These are phyloP conservation scores for Xiphydria camelus DNA, from an alignment of 2,888 invertebrate genomes.

Conservation along the genomic window DNA sequence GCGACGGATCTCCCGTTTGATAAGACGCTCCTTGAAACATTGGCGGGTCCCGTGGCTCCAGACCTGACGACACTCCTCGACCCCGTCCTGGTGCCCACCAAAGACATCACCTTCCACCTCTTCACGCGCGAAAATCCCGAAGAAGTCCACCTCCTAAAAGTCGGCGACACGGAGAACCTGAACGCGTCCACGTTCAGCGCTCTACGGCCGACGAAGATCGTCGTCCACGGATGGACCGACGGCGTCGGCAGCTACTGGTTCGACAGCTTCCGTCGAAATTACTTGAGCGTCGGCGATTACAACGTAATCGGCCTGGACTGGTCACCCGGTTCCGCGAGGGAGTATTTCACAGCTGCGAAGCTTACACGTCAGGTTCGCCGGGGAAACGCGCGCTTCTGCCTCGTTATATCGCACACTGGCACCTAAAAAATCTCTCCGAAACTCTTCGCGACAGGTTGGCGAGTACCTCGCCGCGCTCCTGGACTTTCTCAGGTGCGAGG, in stretches of 20 bases:
- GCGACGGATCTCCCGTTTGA: no score
- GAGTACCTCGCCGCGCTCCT: conserved; percentile 42
- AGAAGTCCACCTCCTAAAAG: conserved; percentile 23
- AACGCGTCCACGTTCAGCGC: conserved; percentile 50
- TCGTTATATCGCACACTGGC: background rate
- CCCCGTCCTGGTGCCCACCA: conserved; percentile 23
- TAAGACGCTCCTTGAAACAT: no score
- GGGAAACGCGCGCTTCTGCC: background rate
- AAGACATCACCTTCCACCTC: conserved; percentile 36
- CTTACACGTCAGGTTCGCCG: conserved; percentile 32
- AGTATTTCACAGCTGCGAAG: conserved; percentile 37
- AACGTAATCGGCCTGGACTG: conserved; percentile 62
- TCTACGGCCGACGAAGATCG: conserved; percentile 45
- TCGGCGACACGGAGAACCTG: conserved; percentile 42
- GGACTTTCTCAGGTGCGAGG: conserved; percentile 42
- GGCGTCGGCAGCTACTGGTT: conserved; percentile 45
- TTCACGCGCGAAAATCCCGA: conserved; percentile 37
- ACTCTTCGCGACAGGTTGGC: conserved; percentile 44
- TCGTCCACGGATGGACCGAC: conserved; percentile 48
- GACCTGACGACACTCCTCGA: conserved; percentile 18
- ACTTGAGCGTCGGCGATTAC: conserved; percentile 52
- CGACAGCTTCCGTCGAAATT: conserved; percentile 51
- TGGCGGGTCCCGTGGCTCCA: no score
- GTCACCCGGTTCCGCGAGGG: conserved; percentile 45
- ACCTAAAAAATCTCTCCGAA: conserved; percentile 10